A percentile compares a stretch with the other conserved stretches of the same genome.
These are phyloP conservation scores for Euura saliciscinereae DNA, from an alignment of 1,140 invertebrate species.

Conservation along the genomic window DNA sequence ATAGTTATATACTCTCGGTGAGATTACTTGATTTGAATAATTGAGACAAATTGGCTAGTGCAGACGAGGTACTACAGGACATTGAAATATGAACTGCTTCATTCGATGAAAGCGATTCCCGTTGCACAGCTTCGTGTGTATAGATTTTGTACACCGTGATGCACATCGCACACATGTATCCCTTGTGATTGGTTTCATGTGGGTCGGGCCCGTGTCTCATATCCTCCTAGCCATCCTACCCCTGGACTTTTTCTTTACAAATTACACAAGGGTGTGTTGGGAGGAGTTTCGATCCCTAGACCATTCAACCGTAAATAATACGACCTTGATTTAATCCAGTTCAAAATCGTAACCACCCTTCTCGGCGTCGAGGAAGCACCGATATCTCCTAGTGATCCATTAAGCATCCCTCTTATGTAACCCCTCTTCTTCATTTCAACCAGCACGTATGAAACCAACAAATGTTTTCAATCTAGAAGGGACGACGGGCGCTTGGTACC, in stretches of 20 bases:
- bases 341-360: background rate
- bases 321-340: background rate
- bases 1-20: background rate
- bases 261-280: background rate
- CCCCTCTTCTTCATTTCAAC: background rate
- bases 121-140: background rate
- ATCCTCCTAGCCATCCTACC: background rate
- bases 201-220: background rate
- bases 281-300: background rate
- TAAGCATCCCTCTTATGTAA: background rate
- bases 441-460: background rate
- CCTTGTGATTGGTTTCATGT: background rate
- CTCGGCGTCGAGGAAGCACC: background rate
- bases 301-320: background rate
- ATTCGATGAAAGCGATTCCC: background rate
- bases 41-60: conserved; percentile 1
- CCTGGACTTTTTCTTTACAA: background rate
- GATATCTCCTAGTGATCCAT: background rate
- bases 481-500: background rate
- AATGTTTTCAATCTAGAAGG: background rate
- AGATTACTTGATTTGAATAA: conserved; percentile 4
- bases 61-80: background rate
- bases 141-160: background rate
- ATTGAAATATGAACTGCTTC: background rate
- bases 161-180: background rate